Evolutionary conservation across 2,797 vertebrate species (phyloP).

Genomic region (Rhinophrynus dorsalis): DNA sequence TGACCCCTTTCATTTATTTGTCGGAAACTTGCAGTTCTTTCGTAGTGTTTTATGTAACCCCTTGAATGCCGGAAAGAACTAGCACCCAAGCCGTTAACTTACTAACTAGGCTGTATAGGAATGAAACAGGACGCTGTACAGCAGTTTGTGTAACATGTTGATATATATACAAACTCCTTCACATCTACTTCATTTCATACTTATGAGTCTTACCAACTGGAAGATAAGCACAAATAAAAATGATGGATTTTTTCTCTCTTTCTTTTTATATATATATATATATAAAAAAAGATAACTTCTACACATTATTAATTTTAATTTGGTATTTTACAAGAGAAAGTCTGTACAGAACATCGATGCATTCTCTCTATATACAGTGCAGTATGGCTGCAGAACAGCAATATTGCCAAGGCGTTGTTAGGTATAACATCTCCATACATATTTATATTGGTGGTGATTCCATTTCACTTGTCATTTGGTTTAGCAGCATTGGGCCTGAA

Average conservation of each 20-base stretch:
- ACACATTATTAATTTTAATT: constrained; percentile 72
- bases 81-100: neutral
- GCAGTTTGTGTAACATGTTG: neutral
- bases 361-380: constrained; percentile 68
- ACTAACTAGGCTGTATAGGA: neutral
- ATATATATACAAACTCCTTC: constrained; percentile 45
- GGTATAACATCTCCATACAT: constrained; percentile 2
- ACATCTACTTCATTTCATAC: neutral
- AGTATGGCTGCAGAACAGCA: constrained; percentile 51
- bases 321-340: constrained; percentile 69
- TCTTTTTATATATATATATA: constrained; percentile 45
- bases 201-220: constrained; percentile 64
- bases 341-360: constrained; percentile 74
- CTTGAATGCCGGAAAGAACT: neutral
- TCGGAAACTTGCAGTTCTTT: constrained; percentile 56
- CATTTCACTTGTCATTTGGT: constrained; percentile 41
- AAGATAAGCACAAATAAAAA: constrained; percentile 60
- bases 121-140: neutral
- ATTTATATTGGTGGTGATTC: neutral
- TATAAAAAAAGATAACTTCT: constrained; percentile 72
- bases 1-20: constrained; percentile 54
- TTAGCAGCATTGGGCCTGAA: constrained; percentile 52
- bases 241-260: constrained; percentile 49
- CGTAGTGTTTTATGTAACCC: constrained; percentile 27
- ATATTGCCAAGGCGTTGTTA: constrained; percentile 30